Evolutionary conservation across 2,888 invertebrate species (phyloP).

Genomic region (Cynaeus angustus): DNA sequence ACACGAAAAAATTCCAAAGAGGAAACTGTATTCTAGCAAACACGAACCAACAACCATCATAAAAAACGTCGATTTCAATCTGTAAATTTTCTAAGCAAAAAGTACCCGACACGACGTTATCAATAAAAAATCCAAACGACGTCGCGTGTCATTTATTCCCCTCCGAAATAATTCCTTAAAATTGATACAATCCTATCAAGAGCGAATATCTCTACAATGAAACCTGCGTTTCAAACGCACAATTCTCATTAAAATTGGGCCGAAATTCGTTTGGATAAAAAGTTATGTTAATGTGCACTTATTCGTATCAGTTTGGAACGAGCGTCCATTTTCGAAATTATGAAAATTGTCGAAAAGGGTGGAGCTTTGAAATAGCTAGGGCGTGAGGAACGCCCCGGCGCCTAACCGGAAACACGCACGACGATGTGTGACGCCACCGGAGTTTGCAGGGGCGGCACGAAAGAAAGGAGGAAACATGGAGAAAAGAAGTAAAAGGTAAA

Average conservation of each 20-base stretch:
- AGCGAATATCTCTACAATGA: slow-evolving; percentile 22
- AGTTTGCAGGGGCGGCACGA: slow-evolving; percentile 11
- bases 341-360: slow-evolving; percentile 41
- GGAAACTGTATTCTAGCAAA: slow-evolving; percentile 3
- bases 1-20: slow-evolving; percentile 5
- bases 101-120: slow-evolving; percentile 5
- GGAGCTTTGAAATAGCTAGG: slow-evolving; percentile 48
- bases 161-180: slow-evolving; percentile 24
- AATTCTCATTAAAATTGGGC: slow-evolving; percentile 27
- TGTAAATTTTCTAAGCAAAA: neutral
- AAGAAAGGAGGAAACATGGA: neutral
- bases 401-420: slow-evolving; percentile 63
- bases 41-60: slow-evolving; percentile 2
- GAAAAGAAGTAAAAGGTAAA: too few species aligned
- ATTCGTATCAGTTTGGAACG: slow-evolving; percentile 5
- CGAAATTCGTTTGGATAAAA: slow-evolving; percentile 13
- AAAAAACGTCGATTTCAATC: neutral
- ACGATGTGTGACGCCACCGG: slow-evolving; percentile 59
- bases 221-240: slow-evolving; percentile 38
- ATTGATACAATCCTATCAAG: slow-evolving; percentile 22
- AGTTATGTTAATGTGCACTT: slow-evolving; percentile 14
- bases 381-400: slow-evolving; percentile 60
- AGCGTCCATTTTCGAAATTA: slow-evolving; percentile 45
- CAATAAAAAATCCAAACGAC: slow-evolving; percentile 16
- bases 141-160: slow-evolving; percentile 23